Percentiles rank a stretch among this genome's conserved stretches.
Conservation (phyloP, 2,797 vertebrate species). For the Naso thynnoides region DNA sequence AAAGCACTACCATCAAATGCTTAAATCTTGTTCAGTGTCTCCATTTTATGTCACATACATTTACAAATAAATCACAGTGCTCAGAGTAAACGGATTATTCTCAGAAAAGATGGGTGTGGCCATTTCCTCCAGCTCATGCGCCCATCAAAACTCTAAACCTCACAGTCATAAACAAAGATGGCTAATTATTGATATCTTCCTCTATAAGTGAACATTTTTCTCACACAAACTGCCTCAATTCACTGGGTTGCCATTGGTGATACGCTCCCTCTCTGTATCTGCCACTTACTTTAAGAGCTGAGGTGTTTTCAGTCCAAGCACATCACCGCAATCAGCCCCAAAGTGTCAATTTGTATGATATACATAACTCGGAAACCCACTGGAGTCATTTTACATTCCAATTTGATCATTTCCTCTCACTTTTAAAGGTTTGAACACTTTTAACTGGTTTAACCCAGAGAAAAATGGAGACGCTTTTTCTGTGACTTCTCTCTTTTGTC, state of each 20-base stretch:
- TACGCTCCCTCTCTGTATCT: background rate
- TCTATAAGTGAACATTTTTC: constrained; percentile 6
- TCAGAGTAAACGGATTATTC: background rate
- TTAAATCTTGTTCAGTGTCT: background rate
- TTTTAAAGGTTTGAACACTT: background rate
- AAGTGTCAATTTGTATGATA: background rate
- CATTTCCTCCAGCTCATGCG: background rate
- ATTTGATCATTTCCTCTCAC: background rate
- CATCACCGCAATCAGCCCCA: constrained; percentile 22
- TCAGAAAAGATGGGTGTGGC: background rate
- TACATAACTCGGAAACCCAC: background rate
- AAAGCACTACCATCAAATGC: constrained; percentile 2
- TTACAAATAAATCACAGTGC: background rate
- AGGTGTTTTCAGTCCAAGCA: constrained; percentile 29
- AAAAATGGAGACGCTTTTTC: background rate
- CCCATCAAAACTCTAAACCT: constrained; percentile 1
- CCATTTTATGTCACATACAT: background rate
- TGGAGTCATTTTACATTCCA: constrained; percentile 5
- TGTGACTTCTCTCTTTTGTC: constrained; percentile 12
- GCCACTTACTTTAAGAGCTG: constrained; percentile 10
- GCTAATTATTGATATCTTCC: constrained; percentile 11
- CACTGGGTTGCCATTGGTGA: constrained; percentile 59
- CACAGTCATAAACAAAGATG: constrained; percentile 18
- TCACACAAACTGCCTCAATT: constrained; percentile 13
- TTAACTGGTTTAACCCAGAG: background rate